Base-by-base conservation (phyloP, 2,113 vertebrate genomes). In the Calyptomena viridis region DNA sequence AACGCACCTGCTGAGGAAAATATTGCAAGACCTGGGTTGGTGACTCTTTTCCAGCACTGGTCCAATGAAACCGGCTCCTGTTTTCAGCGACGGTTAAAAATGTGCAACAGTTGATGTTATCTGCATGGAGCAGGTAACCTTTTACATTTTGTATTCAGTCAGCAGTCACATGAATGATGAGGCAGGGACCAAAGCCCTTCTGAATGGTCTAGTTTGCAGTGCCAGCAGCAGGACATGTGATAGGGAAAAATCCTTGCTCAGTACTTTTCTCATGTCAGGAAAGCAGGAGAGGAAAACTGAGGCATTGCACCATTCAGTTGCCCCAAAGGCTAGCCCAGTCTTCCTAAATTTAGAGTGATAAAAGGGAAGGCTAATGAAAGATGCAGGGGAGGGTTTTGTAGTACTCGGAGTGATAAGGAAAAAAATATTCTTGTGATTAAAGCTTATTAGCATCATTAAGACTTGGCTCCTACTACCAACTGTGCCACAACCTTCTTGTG, bases 81-180 rank as follows among this genome's bases (percentile, higher is more conserved):
- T 11, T 95, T 81, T 39, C n/a, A 5, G 60, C 28, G 14, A 62
- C 24, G 15, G 87, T 86, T 95, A 79, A 77, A 88, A 90, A 50
- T 12, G 83, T 50, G 95, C 79, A 87, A 89, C 18, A n/a, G 71
- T 31, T 79, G 94, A 96, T 97, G 75, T 73, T 95, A 97, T 95
- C 95, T 88, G 90, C 35, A 13, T 7, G 1, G 19, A 91, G 78
- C 76, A 82, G 87, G 69, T 66, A 81, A 73, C 94, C 55, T 52
- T 88, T 53, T 28, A 33, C 42, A 30, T 58, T 89, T 73, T 71
- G 74, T 47, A 39, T 81, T 71, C 94, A 58, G 83, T 94, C 95
- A 96, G 94, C 93, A 96, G 95, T 93, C 95, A 97, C 85, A 82
- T 95, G 96, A 90, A 89, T 28, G 46, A 78, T 50, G 84, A 94